phyloP scores from a whole-genome alignment of 30 jellyfish, hydroid and myxozoan genomes.

The Chironex yamaguchii region DNA sequence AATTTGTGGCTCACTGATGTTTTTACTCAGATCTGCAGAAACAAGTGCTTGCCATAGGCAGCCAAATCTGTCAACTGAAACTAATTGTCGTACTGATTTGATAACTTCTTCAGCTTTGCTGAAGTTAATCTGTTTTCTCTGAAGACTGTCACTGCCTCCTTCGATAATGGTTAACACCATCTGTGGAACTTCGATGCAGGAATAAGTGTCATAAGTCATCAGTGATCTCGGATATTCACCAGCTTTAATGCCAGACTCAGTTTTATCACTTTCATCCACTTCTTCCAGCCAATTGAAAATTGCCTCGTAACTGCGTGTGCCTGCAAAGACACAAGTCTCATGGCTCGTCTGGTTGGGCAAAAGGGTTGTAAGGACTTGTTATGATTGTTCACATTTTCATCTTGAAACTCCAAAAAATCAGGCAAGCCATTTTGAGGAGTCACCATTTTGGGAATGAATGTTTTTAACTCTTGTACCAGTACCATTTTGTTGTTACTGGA shows the following conservation, averaged over 20 bases:
- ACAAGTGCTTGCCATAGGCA: neutral
- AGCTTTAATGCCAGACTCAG: slow-evolving; percentile 58
- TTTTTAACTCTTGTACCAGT: neutral
- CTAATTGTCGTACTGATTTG: slow-evolving; percentile 31
- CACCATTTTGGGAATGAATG: slow-evolving; percentile 34
- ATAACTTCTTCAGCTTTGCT: slow-evolving; percentile 51
- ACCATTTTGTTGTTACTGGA: neutral
- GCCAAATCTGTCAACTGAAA: slow-evolving; percentile 1
- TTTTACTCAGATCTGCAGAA: neutral
- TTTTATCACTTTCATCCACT: slow-evolving; percentile 21
- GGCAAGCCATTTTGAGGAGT: slow-evolving; percentile 52
- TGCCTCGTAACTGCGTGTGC: neutral
- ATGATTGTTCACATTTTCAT: neutral
- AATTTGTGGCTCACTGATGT: slow-evolving; percentile 35
- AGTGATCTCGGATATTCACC: slow-evolving; percentile 55
- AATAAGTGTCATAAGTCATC: slow-evolving; percentile 26
- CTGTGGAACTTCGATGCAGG: slow-evolving; percentile 56
- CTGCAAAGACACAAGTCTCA: slow-evolving; percentile 40
- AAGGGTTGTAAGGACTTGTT: slow-evolving; percentile 35
- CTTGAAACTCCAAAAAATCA: slow-evolving; percentile 29
- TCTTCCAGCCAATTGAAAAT: slow-evolving; percentile 36
- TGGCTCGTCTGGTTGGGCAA: slow-evolving; percentile 47
- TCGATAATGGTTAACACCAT: slow-evolving; percentile 58
- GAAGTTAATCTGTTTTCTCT: slow-evolving; percentile 36
- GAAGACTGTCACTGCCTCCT: slow-evolving; percentile 52